Percentiles rank a stretch among this genome's conserved stretches.
phyloP scores from a whole-genome alignment of 2,888 invertebrate genomes.

The Heliconius ismenius region DNA sequence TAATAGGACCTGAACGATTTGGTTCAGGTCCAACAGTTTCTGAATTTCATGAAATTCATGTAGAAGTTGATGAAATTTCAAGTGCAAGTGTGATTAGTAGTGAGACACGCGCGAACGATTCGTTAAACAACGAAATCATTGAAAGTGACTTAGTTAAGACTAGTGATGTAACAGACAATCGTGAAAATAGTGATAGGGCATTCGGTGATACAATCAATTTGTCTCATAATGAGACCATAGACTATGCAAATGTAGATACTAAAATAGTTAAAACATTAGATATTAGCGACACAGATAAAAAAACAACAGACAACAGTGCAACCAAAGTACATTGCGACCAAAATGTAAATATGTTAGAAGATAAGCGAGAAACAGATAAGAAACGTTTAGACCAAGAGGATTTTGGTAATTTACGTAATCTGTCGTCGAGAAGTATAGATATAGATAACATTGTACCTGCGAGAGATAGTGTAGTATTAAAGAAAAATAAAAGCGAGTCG shows the following conservation, averaged over 20 bases:
- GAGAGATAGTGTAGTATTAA: slow-evolving; percentile 70
- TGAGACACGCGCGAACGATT: slow-evolving; percentile 36
- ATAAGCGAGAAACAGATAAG: slow-evolving; percentile 58
- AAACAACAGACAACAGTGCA: slow-evolving; percentile 56
- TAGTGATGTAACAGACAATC: slow-evolving; percentile 45
- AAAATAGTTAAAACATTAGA: slow-evolving; percentile 58
- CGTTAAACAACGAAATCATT: slow-evolving; percentile 39
- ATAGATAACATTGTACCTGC: slow-evolving; percentile 65
- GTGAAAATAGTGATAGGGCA: slow-evolving; percentile 42
- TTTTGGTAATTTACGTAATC: slow-evolving; percentile 66
- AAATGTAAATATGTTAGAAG: slow-evolving; percentile 51
- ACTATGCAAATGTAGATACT: slow-evolving; percentile 56
- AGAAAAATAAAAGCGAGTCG: slow-evolving; percentile 79
- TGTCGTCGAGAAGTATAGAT: slow-evolving; percentile 55
- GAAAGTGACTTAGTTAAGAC: slow-evolving; percentile 47
- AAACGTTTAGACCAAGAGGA: slow-evolving; percentile 70
- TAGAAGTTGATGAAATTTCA: slow-evolving; percentile 12
- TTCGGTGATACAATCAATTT: slow-evolving; percentile 58
- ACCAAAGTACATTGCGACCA: slow-evolving; percentile 58
- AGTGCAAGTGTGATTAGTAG: slow-evolving; percentile 36
- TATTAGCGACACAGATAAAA: slow-evolving; percentile 55
- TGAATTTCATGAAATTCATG: slow-evolving; percentile 26
- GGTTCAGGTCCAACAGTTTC: slow-evolving; percentile 31
- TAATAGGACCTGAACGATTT: slow-evolving; percentile 34
- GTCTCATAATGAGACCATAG: slow-evolving; percentile 57